Evolutionary conservation across 2,113 vertebrate species (phyloP).

Genomic region (Campylorhamphus procurvoides): DNA sequence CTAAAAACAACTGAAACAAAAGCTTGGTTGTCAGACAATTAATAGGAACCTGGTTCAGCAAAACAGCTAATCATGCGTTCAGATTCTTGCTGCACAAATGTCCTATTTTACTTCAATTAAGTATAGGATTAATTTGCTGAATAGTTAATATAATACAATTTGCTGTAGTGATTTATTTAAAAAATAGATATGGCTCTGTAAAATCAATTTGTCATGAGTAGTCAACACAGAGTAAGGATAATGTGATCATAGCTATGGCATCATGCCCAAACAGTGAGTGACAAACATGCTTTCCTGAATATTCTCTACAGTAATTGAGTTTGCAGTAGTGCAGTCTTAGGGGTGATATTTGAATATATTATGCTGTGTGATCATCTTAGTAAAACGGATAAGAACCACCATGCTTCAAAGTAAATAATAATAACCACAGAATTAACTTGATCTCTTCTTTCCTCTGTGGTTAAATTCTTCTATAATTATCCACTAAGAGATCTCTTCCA

Average conservation of each 20-base stretch:
- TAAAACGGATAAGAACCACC: not conserved
- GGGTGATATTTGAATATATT: not conserved
- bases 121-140: not conserved
- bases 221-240: not conserved
- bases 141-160: not conserved
- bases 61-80: not conserved
- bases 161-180: not conserved
- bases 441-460: not conserved
- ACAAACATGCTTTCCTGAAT: not conserved
- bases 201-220: constrained; percentile 2
- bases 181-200: not conserved
- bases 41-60: not conserved
- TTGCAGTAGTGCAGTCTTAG: not conserved
- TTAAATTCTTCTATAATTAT: constrained; percentile 9
- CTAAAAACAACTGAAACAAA: not conserved
- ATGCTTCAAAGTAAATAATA: not conserved
- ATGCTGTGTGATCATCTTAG: not conserved
- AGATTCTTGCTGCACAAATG: constrained; percentile 1
- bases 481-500: not conserved
- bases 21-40: not conserved
- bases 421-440: not conserved
- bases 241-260: not conserved
- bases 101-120: not conserved
- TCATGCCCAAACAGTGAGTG: not conserved
- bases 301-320: not conserved